Percentiles rank a stretch among this genome's conserved stretches.
Conservation (phyloP, 1,140 invertebrate genomes). For the Anastrepha obliqua region DNA sequence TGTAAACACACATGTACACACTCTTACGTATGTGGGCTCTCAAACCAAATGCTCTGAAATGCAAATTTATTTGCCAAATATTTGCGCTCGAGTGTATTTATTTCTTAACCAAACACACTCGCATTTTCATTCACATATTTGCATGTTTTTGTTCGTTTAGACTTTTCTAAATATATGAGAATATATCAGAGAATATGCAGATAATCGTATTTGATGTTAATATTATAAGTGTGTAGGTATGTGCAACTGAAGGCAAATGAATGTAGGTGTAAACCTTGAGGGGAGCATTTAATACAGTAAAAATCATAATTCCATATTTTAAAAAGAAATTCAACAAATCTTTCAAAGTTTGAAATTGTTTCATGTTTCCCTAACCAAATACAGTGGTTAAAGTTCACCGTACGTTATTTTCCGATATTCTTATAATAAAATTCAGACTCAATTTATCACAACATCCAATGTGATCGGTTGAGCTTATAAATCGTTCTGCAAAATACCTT, state of each 20-base stretch:
- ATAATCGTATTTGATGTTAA: background rate
- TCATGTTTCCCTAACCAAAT: background rate
- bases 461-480: too few relatives aligned
- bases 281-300: too few relatives aligned
- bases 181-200: background rate
- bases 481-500: too few relatives aligned
- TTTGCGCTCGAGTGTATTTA: background rate
- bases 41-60: background rate
- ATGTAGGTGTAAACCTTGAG: too few relatives aligned
- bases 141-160: conserved; percentile 19
- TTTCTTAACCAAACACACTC: background rate
- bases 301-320: background rate
- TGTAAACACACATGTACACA: background rate
- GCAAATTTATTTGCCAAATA: conserved; percentile 32
- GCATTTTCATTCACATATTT: background rate
- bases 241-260: background rate
- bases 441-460: too few relatives aligned
- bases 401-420: background rate
- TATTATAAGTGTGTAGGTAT: background rate
- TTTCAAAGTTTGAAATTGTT: background rate
- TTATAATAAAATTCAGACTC: too few relatives aligned
- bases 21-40: background rate
- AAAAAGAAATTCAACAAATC: background rate
- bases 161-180: conserved; percentile 1
- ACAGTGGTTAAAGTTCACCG: background rate